Evolutionary conservation across 2,113 vertebrate species (phyloP), one percentile per base, ranked within the genome.

Genomic region (Grallaria varia): DNA sequence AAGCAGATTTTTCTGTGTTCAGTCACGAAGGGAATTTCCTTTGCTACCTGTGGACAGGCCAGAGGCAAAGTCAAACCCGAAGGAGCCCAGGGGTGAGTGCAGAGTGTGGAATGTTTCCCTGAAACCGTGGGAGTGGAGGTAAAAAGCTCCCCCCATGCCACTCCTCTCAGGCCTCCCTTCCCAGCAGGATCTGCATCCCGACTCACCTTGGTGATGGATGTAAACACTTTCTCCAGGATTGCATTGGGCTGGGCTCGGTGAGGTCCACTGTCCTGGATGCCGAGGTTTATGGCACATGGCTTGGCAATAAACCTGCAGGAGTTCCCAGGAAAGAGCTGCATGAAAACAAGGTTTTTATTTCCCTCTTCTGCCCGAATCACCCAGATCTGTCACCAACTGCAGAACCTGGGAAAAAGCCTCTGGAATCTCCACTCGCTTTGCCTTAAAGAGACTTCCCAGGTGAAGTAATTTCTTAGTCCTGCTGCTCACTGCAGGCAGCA

Each of bases 161-260:
- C 27, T 52, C 22, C 53, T 15, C 12, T 28, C 30, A 30, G 60
- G 37, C 10, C 8, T 35, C 17, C 12, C 3, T 35, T 59, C 82
- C 49, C 8, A 77, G 47, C 56, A 81, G 68, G 44, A 90, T 55
- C 7, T 49, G 72, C 40, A 84, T 8, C 1, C 1, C 2, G 49
- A 96, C 97, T 98, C 94, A 99, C 99, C 99, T 99, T 99, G 66
- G 99, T 99, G 93, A 99, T 98, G 95, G 99, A 99, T 95, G 98
- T 93, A 97, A 99, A 99, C 97, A 99, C 99, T 97, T 99, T 99
- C 97, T 99, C 99, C 97, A 99, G 98, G 89, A 99, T 98, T 33
- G 98, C 98, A 85, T 99, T 99, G 95, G 98, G 98, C 88, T 98
- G 98, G 62, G 98, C 98, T 98, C 97, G 97, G 95, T 98, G 98